Conservation (phyloP, 2,113 vertebrate genomes). For the Prietella phreatophila region DNA sequence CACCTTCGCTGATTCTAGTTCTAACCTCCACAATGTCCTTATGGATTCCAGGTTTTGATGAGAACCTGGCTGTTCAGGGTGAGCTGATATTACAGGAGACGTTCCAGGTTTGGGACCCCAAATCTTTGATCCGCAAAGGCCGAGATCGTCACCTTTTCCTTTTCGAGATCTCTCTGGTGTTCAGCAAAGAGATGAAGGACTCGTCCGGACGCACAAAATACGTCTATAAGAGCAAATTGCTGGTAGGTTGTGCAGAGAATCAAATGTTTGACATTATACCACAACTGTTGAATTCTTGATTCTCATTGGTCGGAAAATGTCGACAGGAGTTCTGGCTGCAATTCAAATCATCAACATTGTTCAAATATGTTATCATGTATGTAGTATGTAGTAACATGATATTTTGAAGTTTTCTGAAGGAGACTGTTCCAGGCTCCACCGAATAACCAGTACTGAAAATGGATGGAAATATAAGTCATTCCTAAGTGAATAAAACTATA, state of each 20-base stretch:
- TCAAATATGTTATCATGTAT: neutral
- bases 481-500: neutral
- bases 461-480: neutral
- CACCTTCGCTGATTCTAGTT: neutral
- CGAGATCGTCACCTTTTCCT: constrained; percentile 97
- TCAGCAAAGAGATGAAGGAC: constrained; percentile 99
- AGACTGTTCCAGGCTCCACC: neutral
- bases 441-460: too few species aligned
- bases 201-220: constrained; percentile 97
- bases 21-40: neutral
- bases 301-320: neutral
- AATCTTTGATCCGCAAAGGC: constrained; percentile 96
- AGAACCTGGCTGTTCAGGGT: constrained; percentile 94
- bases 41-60: constrained; percentile 82
- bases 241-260: constrained; percentile 72
- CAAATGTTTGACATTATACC: neutral
- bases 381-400: neutral
- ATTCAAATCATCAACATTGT: neutral
- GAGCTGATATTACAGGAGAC: constrained; percentile 96
- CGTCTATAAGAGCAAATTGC: constrained; percentile 96
- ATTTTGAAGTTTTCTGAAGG: neutral
- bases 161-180: constrained; percentile 97
- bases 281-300: neutral
- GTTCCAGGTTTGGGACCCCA: constrained; percentile 99
- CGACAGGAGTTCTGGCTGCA: neutral